Evolutionary conservation across 2,888 invertebrate species (phyloP).

Genomic region (Ophraella communa): DNA sequence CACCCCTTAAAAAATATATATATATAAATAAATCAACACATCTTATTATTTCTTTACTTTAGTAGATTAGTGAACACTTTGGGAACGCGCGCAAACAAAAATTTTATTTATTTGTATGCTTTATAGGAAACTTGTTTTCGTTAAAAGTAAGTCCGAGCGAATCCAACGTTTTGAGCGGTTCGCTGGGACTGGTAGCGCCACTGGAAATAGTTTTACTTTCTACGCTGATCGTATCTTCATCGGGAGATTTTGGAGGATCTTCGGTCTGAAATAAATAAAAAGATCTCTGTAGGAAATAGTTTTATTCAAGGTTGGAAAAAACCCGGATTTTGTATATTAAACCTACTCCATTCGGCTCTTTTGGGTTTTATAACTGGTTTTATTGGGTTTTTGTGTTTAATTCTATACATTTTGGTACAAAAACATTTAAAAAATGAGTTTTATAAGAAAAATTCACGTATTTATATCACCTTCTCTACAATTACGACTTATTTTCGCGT

Average conservation of each 20-base stretch:
- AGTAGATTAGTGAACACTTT: neutral
- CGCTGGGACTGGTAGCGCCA: constrained; percentile 43
- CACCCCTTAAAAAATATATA: neutral
- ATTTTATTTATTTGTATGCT: constrained; percentile 29
- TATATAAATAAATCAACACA: neutral
- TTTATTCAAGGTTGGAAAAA: too few species aligned
- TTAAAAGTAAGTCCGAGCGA: constrained; percentile 64
- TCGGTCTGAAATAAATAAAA: constrained; percentile 8
- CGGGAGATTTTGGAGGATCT: neutral
- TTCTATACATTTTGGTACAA: too few species aligned
- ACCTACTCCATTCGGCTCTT: too few species aligned
- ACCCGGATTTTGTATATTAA: too few species aligned
- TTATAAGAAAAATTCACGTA: too few species aligned
- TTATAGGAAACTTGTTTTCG: constrained; percentile 68
- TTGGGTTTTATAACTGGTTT: too few species aligned
- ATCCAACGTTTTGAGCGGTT: constrained; percentile 55
- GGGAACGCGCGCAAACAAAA: neutral
- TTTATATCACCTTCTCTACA: too few species aligned
- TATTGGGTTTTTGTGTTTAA: too few species aligned
- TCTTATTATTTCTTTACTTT: neutral
- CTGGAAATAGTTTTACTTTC: constrained; percentile 38
- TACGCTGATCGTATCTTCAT: constrained; percentile 5
- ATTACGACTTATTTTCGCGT: too few species aligned
- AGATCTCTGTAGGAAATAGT: too few species aligned
- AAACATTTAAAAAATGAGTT: too few species aligned